phyloP scores from a whole-genome alignment of 1,140 invertebrate genomes.

The Brachionus manjavacas region DNA sequence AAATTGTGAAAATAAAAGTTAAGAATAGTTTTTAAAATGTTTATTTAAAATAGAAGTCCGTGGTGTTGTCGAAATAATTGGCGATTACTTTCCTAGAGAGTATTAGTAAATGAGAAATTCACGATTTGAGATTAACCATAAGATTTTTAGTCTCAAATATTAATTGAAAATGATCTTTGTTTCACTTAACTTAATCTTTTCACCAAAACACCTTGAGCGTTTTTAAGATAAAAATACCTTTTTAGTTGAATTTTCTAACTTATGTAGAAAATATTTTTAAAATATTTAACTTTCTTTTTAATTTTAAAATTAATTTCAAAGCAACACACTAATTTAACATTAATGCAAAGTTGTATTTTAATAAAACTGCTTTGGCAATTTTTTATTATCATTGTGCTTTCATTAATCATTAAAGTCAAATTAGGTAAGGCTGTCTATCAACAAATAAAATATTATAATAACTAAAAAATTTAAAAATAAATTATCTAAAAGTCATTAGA shows the following conservation, averaged over 20 bases:
- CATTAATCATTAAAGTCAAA: neutral
- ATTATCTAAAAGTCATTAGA: neutral
- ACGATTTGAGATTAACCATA: neutral
- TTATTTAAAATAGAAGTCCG: neutral
- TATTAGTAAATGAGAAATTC: neutral
- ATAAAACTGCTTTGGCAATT: neutral
- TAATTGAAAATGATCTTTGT: slow-evolving; percentile 5
- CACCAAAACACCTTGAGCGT: neutral
- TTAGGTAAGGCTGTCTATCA: neutral
- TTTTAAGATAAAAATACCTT: neutral
- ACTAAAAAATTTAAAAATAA: neutral
- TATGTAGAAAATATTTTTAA: too few species aligned
- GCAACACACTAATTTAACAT: too few species aligned
- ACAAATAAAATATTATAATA: neutral
- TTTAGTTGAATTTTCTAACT: neutral
- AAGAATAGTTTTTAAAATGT: neutral
- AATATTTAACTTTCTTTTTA: neutral
- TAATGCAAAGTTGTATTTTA: neutral
- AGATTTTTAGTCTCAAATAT: neutral
- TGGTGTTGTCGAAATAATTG: slow-evolving; percentile 15
- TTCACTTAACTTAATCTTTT: neutral
- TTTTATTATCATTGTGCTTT: neutral
- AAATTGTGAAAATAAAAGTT: slow-evolving; percentile 7
- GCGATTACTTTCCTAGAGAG: neutral
- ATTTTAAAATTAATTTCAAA: neutral